These are phyloP conservation scores for Sinopyrophorus schimmeli DNA, from an alignment of 2,888 invertebrate species.

Conservation along the genomic window DNA sequence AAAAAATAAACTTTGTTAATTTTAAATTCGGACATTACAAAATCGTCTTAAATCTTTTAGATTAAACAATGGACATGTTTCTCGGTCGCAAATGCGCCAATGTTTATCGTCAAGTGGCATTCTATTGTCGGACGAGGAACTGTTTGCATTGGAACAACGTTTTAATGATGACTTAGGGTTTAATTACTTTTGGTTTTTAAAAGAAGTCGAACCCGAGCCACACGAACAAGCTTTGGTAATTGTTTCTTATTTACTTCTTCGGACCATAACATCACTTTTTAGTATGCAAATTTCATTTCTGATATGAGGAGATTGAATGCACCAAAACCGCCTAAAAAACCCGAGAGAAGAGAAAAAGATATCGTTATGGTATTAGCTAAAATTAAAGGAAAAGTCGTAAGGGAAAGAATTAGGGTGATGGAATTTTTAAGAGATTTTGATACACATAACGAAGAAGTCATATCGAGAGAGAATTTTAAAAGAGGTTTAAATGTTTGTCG, in stretches of 20 bases:
- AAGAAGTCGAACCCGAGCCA: slow-evolving; percentile 62
- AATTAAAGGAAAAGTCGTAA: slow-evolving; percentile 72
- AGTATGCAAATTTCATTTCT: slow-evolving; percentile 51
- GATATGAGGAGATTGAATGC: slow-evolving; percentile 52
- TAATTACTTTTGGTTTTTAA: slow-evolving; percentile 70
- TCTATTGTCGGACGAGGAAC: slow-evolving; percentile 66
- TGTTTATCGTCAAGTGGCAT: slow-evolving; percentile 70
- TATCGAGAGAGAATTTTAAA: slow-evolving; percentile 69
- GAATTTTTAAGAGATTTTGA: slow-evolving; percentile 73
- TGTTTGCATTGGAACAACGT: slow-evolving; percentile 69
- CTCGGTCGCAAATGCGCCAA: slow-evolving; percentile 70
- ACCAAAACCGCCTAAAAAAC: slow-evolving; percentile 43
- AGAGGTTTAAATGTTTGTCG: slow-evolving; percentile 70
- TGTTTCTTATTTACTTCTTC: too few species aligned
- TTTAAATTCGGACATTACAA: background rate
- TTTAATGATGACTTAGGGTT: slow-evolving; percentile 78
- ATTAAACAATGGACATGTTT: slow-evolving; percentile 72
- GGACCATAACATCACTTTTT: too few species aligned
- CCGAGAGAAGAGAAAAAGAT: slow-evolving; percentile 60
- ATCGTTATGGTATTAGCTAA: slow-evolving; percentile 74
- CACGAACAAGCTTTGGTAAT: slow-evolving; percentile 53
- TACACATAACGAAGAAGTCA: slow-evolving; percentile 63
- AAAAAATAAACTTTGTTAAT: too few species aligned
- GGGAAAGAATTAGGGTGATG: slow-evolving; percentile 66
- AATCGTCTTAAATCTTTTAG: slow-evolving; percentile 51